These are phyloP conservation scores for Drosophila pseudotakahashii DNA, from an alignment of 2,888 invertebrate species.

Conservation along the genomic window DNA sequence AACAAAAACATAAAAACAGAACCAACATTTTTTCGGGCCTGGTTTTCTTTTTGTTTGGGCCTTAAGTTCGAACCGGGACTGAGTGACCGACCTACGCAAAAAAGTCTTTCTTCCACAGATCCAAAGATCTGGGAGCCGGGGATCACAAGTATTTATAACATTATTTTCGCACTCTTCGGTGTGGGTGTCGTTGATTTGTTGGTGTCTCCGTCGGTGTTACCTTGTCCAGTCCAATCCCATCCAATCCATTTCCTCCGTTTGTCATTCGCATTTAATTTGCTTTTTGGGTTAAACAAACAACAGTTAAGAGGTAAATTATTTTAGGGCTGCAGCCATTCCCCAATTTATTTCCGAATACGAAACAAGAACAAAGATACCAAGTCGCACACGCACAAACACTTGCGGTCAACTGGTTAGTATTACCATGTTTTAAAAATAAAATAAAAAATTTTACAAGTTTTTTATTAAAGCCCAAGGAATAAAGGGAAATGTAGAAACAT, in stretches of 20 bases:
- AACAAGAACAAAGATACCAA: conserved; percentile 30
- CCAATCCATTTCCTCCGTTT: conserved; percentile 59
- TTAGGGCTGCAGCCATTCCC: conserved; percentile 47
- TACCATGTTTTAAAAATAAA: neutral
- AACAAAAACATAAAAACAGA: conserved; percentile 37
- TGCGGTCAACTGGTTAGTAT: neutral
- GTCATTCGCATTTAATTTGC: conserved; percentile 72
- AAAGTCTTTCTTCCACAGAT: conserved; percentile 32
- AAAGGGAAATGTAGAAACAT: no score
- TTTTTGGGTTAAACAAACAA: conserved; percentile 76
- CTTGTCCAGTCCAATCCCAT: conserved; percentile 50
- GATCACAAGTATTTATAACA: conserved; percentile 74
- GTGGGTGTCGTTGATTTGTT: conserved; percentile 40
- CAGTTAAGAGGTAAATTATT: conserved; percentile 56
- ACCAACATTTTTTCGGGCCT: conserved; percentile 38
- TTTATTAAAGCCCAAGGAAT: no score
- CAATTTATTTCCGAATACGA: conserved; percentile 28
- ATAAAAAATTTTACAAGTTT: no score
- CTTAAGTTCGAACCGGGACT: conserved; percentile 33
- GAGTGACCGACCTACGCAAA: conserved; percentile 46
- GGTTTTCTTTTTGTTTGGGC: conserved; percentile 22
- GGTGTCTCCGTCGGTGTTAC: conserved; percentile 20
- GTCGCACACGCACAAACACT: conserved; percentile 12
- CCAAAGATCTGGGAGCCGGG: conserved; percentile 31
- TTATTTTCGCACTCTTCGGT: conserved; percentile 69